Conservation (phyloP, 2,797 vertebrate genomes). For the Oreochromis grahami region DNA sequence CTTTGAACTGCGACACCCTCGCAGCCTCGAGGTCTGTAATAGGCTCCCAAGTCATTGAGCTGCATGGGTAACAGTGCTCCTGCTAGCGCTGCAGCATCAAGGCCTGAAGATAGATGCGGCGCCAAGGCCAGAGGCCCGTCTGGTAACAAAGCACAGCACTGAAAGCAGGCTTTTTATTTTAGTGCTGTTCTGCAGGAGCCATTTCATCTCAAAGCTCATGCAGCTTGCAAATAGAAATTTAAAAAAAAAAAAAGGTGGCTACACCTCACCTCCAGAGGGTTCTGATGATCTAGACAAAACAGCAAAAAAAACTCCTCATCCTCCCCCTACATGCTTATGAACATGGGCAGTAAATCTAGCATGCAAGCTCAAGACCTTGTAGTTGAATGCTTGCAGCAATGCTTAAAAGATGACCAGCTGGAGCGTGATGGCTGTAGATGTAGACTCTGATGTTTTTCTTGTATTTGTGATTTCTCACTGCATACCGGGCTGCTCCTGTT, state of each 20-base stretch:
- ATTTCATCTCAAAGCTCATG: constrained; percentile 4
- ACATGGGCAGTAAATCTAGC: not conserved
- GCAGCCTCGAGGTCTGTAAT: not conserved
- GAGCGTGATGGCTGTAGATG: not conserved
- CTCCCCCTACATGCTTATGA: not conserved
- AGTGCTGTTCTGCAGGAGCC: constrained; percentile 7
- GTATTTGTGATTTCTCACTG: not conserved
- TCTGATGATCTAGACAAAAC: not conserved
- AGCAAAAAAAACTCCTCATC: not conserved
- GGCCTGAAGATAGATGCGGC: constrained; percentile 24
- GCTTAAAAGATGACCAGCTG: not conserved
- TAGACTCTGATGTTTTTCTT: not conserved
- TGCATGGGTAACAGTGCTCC: constrained; percentile 41
- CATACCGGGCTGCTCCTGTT: not conserved
- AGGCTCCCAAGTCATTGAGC: not conserved
- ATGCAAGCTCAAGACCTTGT: not conserved
- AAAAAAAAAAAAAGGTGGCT: not conserved
- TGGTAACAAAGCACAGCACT: constrained; percentile 25
- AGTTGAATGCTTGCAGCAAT: constrained; percentile 9
- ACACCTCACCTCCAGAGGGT: not conserved
- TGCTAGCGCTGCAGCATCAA: constrained; percentile 30
- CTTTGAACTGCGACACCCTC: not conserved
- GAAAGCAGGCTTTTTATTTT: constrained; percentile 11
- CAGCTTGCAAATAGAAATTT: constrained; percentile 5
- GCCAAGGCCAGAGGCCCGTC: constrained; percentile 25